Evolutionary conservation across 2,113 vertebrate genomes (phyloP).

Genomic region (Pelodiscus sinensis): DNA sequence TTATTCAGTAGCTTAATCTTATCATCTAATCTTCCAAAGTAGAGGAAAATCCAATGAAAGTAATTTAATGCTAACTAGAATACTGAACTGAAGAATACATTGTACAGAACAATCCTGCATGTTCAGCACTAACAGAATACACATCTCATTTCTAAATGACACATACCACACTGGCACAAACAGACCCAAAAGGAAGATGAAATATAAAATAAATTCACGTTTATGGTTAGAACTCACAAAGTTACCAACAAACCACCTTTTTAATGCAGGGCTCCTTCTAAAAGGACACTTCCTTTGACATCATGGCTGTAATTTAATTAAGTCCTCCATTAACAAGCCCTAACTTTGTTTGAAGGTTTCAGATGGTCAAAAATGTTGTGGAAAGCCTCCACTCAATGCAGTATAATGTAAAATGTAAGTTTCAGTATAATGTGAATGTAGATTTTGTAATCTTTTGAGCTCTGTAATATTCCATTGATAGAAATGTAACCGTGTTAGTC

Average conservation of each 20-base stretch:
- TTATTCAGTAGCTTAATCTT: too few relatives aligned
- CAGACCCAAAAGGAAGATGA: neutral
- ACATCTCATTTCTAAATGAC: neutral
- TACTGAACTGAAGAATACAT: neutral
- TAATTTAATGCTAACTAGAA: neutral
- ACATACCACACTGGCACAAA: neutral
- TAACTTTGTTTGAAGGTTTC: neutral
- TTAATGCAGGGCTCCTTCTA: neutral
- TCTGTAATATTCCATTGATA: too few relatives aligned
- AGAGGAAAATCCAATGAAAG: neutral
- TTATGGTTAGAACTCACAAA: neutral
- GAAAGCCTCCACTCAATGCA: too few relatives aligned
- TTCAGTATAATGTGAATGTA: too few relatives aligned
- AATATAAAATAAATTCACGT: neutral
- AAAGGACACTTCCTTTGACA: neutral
- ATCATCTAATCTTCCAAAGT: neutral
- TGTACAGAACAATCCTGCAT: neutral
- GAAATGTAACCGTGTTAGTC: too few relatives aligned
- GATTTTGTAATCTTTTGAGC: too few relatives aligned
- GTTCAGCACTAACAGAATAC: neutral
- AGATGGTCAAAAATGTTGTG: neutral
- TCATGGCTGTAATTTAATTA: neutral
- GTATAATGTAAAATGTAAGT: too few relatives aligned
- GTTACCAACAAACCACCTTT: neutral
- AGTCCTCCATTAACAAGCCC: neutral